Evolutionary conservation across 2,888 invertebrate species (phyloP).

Genomic region (Achlya flavicornis): DNA sequence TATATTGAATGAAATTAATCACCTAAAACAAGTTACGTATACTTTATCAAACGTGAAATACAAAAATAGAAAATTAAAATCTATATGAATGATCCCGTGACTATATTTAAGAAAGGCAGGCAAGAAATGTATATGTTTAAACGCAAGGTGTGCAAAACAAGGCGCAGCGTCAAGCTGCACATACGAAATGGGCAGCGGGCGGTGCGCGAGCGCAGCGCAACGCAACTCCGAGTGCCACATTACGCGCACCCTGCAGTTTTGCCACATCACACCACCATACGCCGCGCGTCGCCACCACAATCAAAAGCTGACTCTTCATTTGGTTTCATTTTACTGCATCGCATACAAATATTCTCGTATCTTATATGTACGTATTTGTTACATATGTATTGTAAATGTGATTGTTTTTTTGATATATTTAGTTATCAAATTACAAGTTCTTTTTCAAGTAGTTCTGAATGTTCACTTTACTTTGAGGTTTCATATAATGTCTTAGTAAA

Average conservation of each 20-base stretch:
- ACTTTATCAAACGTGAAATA: no score
- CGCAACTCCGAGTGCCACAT: conserved; percentile 37
- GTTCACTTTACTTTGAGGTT: no score
- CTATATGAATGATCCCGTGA: background rate
- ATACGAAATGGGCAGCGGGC: conserved; percentile 40
- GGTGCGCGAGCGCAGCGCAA: conserved; percentile 21
- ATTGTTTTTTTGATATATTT: no score
- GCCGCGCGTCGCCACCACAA: conserved; percentile 15
- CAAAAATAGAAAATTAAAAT: background rate
- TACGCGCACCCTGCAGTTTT: conserved; percentile 56
- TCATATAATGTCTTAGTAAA: no score
- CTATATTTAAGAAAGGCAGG: conserved; percentile 13
- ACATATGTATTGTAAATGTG: background rate
- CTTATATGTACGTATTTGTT: conserved; percentile 19
- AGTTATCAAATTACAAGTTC: no score
- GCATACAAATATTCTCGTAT: conserved; percentile 33
- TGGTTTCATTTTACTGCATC: conserved; percentile 63
- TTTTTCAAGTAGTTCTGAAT: no score
- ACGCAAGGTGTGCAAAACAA: conserved; percentile 44
- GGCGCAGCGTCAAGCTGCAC: conserved; percentile 41
- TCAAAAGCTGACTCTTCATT: conserved; percentile 52
- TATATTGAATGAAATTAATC: no score
- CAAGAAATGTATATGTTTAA: conserved; percentile 33
- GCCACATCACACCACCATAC: conserved; percentile 3
- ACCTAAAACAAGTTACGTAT: no score